Conservation (phyloP, 2,888 invertebrate genomes). For the Lepas anatifera region DNA sequence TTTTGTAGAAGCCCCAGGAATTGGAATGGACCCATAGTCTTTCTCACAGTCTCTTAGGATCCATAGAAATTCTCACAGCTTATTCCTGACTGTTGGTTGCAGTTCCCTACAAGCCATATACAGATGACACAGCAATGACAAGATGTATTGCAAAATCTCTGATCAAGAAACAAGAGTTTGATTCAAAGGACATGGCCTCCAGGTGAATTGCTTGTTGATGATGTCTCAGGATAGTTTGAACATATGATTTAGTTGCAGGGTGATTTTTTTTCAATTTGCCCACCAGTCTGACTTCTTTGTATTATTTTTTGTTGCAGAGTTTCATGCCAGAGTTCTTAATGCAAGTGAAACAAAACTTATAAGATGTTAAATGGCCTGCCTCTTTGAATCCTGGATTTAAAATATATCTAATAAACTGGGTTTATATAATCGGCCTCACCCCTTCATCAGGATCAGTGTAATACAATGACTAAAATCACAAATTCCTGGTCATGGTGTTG, state of each 20-base stretch:
- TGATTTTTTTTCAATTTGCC: neutral
- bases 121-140: slow-evolving; percentile 61
- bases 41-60: neutral
- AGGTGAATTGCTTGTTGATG: slow-evolving; percentile 32
- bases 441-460: no score
- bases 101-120: slow-evolving; percentile 46
- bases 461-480: no score
- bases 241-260: neutral
- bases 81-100: slow-evolving; percentile 27
- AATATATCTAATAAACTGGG: no score
- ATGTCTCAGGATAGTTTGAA: neutral
- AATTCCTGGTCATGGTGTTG: no score
- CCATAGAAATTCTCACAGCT: neutral
- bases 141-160: slow-evolving; percentile 48
- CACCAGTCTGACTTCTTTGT: neutral
- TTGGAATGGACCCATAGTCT: neutral
- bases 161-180: slow-evolving; percentile 42
- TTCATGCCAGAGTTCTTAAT: no score
- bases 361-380: no score
- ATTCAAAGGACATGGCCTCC: slow-evolving; percentile 47
- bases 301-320: neutral
- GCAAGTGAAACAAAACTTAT: no score
- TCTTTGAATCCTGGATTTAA: no score
- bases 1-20: neutral
- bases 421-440: no score